phyloP scores from a whole-genome alignment of 2,888 invertebrate genomes.

The Caenorhabditis sp. region DNA sequence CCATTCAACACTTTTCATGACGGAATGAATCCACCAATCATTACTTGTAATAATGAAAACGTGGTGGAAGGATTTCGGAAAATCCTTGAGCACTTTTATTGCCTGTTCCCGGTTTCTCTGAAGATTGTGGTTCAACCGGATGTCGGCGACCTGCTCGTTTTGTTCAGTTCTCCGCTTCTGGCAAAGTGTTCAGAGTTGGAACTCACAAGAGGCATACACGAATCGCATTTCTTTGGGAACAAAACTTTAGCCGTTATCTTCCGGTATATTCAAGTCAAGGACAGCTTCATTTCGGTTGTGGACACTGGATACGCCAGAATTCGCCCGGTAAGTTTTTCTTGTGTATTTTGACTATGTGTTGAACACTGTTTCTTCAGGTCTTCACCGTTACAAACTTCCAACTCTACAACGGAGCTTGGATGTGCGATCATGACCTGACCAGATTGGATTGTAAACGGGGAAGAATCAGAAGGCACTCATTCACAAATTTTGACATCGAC shows the following conservation, averaged over 20 bases:
- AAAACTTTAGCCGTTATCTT: not conserved
- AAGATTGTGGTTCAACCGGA: conserved; percentile 3
- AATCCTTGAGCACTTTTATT: not conserved
- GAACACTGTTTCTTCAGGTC: conserved; percentile 13
- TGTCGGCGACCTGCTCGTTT: not conserved
- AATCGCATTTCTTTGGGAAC: not conserved
- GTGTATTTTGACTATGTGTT: too few species aligned
- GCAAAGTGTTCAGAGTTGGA: not conserved
- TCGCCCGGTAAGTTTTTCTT: not conserved
- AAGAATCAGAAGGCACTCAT: not conserved
- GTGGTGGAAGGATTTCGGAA: conserved; percentile 5
- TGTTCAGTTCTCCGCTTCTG: not conserved
- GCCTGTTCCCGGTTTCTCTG: not conserved
- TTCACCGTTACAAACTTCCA: not conserved
- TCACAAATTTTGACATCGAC: conserved; percentile 2
- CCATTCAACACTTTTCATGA: not conserved
- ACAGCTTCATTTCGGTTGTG: not conserved
- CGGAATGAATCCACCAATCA: not conserved
- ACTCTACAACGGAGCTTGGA: not conserved
- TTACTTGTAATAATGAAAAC: conserved; percentile 3
- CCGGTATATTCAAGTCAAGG: not conserved
- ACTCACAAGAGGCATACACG: not conserved
- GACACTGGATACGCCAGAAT: not conserved
- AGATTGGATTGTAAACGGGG: not conserved
- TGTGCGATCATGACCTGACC: not conserved